Evolutionary conservation across 2,888 invertebrate species (phyloP), one percentile per base, ranked within the genome.

Genomic region (Branchipolynoe longqiensis): DNA sequence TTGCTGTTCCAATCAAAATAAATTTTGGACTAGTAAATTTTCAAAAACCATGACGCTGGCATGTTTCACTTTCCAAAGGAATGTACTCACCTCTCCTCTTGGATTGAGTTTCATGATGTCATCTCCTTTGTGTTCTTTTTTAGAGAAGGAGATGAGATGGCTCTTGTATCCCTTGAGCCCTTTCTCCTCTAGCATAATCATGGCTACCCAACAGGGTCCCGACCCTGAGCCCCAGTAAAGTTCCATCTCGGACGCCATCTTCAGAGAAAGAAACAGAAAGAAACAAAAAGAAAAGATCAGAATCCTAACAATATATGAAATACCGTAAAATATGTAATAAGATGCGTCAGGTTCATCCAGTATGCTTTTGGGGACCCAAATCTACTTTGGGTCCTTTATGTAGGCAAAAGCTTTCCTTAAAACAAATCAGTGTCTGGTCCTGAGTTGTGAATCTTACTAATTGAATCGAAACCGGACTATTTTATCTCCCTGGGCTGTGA

Each of bases 211-310:
- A 86, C 91, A 91, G 4, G 92, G 91, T 22, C 88, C 83, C 22
- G 91, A 91, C 0, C 92, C 92, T 14, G 91, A 91, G 4, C 90
- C 91, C 92, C 92, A 92, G 83, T 86, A 91, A 58, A 92, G 83
- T 74, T 89, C 86, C 88, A 91, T 90, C 25, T 86, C 87, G n/a
- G 85, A n/a, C 31, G 84, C 86, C 86, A 86, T 86, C 12, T 25
- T 78, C 22, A 14, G 25, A 12, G 18, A 48, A 48, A 48, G 18
- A 48, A 18, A 48, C 8, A 25, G 1, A 25, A 25, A 25, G 12
- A 31, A 62, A n/a, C n/a, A n/a, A n/a, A n/a, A n/a, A n/a, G n/a
- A n/a, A n/a, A n/a, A n/a, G n/a, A n/a, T n/a, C n/a, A n/a, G n/a
- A n/a, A n/a, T n/a, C n/a, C n/a, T n/a, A n/a, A n/a, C n/a, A n/a